Base-by-base conservation (phyloP, 1,140 invertebrate genomes). In the Dryas iulia region DNA sequence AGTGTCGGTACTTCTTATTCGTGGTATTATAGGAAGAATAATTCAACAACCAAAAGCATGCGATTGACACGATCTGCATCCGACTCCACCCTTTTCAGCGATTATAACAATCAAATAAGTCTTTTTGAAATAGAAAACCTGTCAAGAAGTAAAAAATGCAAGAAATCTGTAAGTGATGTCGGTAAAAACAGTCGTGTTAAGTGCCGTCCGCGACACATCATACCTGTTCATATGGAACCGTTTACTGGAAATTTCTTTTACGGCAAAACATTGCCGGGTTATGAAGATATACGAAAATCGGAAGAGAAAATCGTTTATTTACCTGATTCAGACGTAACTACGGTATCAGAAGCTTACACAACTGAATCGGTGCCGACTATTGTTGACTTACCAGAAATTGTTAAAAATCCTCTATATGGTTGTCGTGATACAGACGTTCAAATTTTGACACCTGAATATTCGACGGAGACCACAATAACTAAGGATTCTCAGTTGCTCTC, bases 11-110 rank as follows among this genome's bases (percentile, higher is more conserved):
- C 91, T 14, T 92, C 91, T 11, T 90, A 92, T 56, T 92, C 91
- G 23, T 92, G 91, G 92, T 89, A 92, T 66, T 92, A 92, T 77
- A 88, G 79, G 76, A 90, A 90, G 74, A 86, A 91, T 59, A 87
- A 83, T 72, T 76, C 80, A 14, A 81, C 81, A n/a, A 71, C 74
- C 12, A 84, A 84, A 69, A 85, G 87, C 66, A 89, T 83, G 66
- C 72, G 65, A 1, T 68, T 92, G 1, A 72, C 72, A 8, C 81
- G 91, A 71, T 67, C 88, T 11, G 80, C 84, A 3, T 93, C 92
- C 0, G 91, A 91, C 59, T 93, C 92, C 0, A 93, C 91, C 10
- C 79, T 93, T n/a, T 92, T 93, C 76, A 93, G 92, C 74, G 92
- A 93, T 69, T 93, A 92, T 78, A 76, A 84, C 5, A 93, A 92